Conservation (phyloP, 2,113 vertebrate genomes). For the Neolamprologus fasciatus region DNA sequence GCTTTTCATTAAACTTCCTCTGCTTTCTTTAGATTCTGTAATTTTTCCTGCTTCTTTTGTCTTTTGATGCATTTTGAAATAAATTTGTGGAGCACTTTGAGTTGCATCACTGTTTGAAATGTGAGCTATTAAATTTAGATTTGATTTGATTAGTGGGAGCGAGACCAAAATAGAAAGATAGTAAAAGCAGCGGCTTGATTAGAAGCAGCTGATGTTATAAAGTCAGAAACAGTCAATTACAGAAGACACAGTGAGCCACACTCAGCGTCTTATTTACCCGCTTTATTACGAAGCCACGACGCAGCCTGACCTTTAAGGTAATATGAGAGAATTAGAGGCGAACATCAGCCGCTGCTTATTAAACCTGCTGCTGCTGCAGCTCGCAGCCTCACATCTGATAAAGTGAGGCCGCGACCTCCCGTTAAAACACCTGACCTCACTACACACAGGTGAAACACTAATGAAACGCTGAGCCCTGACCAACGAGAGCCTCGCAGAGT, state of each 20-base stretch:
- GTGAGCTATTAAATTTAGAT: constrained; percentile 44
- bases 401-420: constrained; percentile 12
- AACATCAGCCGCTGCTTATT: constrained; percentile 34
- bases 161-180: constrained; percentile 37
- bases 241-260: constrained; percentile 26
- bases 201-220: constrained; percentile 44
- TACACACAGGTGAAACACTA: constrained; percentile 3
- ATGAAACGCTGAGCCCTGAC: neutral
- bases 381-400: neutral
- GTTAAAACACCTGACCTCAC: constrained; percentile 28
- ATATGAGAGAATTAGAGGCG: constrained; percentile 49
- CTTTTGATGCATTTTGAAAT: constrained; percentile 17
- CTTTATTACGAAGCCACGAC: constrained; percentile 50
- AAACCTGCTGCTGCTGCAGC: constrained; percentile 21
- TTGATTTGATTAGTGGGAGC: constrained; percentile 32
- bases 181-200: constrained; percentile 38
- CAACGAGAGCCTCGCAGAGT: neutral
- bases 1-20: constrained; percentile 30
- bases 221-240: constrained; percentile 50
- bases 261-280: constrained; percentile 49
- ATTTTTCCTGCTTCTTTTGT: constrained; percentile 2
- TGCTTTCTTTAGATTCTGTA: neutral
- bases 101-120: constrained; percentile 2
- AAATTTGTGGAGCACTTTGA: neutral
- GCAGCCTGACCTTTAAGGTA: constrained; percentile 57